These are phyloP conservation scores for Lottia gigantea DNA, from an alignment of 2,888 invertebrate species.

Conservation along the genomic window DNA sequence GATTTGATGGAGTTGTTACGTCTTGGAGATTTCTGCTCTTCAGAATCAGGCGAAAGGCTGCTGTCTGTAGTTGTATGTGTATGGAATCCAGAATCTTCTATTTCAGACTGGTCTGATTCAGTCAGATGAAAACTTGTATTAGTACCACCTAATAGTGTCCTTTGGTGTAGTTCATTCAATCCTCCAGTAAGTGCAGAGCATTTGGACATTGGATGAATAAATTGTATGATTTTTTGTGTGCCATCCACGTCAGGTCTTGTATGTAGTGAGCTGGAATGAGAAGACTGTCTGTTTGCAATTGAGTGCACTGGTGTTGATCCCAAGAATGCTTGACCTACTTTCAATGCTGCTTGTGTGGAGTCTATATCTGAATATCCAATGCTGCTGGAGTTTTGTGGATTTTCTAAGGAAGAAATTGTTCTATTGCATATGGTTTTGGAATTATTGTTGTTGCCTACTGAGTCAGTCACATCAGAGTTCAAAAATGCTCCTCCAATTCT, in stretches of 20 bases:
- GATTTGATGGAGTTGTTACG: background rate
- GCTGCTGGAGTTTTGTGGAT: background rate
- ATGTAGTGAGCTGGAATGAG: no score
- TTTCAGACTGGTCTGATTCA: background rate
- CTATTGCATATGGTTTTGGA: background rate
- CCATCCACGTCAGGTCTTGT: no score
- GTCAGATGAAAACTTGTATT: background rate
- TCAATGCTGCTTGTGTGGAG: background rate
- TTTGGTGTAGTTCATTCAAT: no score
- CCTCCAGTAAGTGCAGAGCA: no score
- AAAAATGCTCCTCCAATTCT: background rate
- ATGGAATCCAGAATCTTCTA: slow-evolving; percentile 9
- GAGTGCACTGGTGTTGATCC: no score
- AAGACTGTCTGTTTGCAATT: no score
- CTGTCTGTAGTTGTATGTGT: slow-evolving; percentile 3
- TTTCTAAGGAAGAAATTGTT: background rate
- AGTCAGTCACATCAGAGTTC: background rate
- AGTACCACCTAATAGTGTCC: no score
- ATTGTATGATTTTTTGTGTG: no score
- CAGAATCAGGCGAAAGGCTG: slow-evolving; percentile 1
- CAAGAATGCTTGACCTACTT: background rate
- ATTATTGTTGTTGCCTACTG: background rate
- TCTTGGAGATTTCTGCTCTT: background rate
- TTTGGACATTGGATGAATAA: no score
- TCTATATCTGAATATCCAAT: background rate